Percentiles rank a stretch among this genome's conserved stretches.
phyloP scores from a whole-genome alignment of 2,888 invertebrate species.

The Mythimna ferrago region DNA sequence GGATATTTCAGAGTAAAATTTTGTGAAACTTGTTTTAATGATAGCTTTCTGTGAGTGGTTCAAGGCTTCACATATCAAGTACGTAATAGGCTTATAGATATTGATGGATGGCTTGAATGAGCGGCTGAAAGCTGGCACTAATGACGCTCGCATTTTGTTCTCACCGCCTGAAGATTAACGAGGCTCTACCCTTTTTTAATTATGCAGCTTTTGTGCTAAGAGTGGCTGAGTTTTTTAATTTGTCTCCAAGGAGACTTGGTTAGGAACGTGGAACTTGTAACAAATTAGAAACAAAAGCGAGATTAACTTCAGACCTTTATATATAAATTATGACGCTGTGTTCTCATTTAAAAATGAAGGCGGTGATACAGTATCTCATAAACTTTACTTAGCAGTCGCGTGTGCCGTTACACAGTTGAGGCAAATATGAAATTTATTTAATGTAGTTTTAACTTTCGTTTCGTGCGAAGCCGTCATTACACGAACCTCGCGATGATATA shows the following conservation, averaged over 20 bases:
- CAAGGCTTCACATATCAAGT: slow-evolving; percentile 8
- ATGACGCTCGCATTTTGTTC: slow-evolving; percentile 77
- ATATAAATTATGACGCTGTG: slow-evolving; percentile 29
- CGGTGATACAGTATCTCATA: slow-evolving; percentile 24
- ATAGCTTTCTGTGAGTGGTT: slow-evolving; percentile 17
- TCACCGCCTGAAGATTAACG: slow-evolving; percentile 77
- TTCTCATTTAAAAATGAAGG: slow-evolving; percentile 20
- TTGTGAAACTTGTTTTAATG: slow-evolving; percentile 17
- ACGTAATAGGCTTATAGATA: slow-evolving; percentile 62
- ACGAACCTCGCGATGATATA: slow-evolving; percentile 36
- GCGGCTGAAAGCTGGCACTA: slow-evolving; percentile 64
- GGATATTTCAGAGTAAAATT: neutral
- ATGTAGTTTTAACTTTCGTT: slow-evolving; percentile 59
- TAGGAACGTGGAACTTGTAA: slow-evolving; percentile 57
- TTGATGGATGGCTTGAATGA: slow-evolving; percentile 72
- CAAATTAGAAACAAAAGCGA: slow-evolving; percentile 61
- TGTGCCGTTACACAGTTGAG: slow-evolving; percentile 37
- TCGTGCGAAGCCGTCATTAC: slow-evolving; percentile 45
- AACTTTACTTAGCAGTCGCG: slow-evolving; percentile 25
- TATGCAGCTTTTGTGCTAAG: slow-evolving; percentile 75
- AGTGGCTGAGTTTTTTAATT: slow-evolving; percentile 71
- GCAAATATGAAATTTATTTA: slow-evolving; percentile 50
- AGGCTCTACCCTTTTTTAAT: slow-evolving; percentile 81
- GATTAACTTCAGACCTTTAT: slow-evolving; percentile 50
- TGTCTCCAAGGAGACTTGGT: slow-evolving; percentile 59